These are phyloP conservation scores for Musca domestica DNA, from an alignment of 1,140 invertebrate genomes.

Conservation along the genomic window DNA sequence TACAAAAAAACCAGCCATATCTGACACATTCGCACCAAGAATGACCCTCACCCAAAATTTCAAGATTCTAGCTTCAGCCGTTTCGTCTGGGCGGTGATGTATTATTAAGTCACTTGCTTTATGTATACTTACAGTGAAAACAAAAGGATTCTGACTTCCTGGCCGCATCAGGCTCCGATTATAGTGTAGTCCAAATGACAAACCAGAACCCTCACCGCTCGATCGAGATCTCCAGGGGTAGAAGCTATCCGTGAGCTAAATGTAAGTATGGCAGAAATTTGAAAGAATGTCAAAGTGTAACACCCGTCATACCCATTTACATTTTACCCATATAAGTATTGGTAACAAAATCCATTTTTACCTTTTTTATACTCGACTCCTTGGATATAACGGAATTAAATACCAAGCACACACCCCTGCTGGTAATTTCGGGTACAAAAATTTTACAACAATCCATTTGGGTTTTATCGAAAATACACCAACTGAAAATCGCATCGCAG, in stretches of 20 bases:
- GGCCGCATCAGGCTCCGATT: slow-evolving; percentile 27
- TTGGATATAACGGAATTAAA: slow-evolving; percentile 45
- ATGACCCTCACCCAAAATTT: too few relatives aligned
- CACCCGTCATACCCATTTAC: too few relatives aligned
- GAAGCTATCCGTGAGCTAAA: slow-evolving; percentile 32
- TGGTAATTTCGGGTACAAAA: slow-evolving; percentile 38
- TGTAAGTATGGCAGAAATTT: too few relatives aligned
- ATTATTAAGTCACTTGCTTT: too few relatives aligned
- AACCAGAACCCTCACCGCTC: slow-evolving; percentile 38
- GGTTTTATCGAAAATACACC: slow-evolving; percentile 39
- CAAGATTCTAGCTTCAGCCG: too few relatives aligned
- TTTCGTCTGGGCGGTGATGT: too few relatives aligned
- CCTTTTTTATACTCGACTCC: slow-evolving; percentile 36
- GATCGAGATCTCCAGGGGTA: slow-evolving; percentile 38
- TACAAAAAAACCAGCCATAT: too few relatives aligned
- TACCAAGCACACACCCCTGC: slow-evolving; percentile 38
- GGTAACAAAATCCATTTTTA: too few relatives aligned
- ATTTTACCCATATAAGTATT: too few relatives aligned
- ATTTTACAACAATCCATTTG: slow-evolving; percentile 39
- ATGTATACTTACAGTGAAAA: slow-evolving; percentile 34
- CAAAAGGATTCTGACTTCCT: slow-evolving; percentile 27
- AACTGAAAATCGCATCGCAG: slow-evolving; percentile 40
- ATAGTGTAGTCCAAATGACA: slow-evolving; percentile 31
- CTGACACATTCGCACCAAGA: too few relatives aligned
- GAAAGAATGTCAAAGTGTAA: too few relatives aligned